Evolutionary conservation across 1,140 invertebrate species (phyloP), one percentile per base, ranked within the genome.

Genomic region (Drosophila dunni): DNA sequence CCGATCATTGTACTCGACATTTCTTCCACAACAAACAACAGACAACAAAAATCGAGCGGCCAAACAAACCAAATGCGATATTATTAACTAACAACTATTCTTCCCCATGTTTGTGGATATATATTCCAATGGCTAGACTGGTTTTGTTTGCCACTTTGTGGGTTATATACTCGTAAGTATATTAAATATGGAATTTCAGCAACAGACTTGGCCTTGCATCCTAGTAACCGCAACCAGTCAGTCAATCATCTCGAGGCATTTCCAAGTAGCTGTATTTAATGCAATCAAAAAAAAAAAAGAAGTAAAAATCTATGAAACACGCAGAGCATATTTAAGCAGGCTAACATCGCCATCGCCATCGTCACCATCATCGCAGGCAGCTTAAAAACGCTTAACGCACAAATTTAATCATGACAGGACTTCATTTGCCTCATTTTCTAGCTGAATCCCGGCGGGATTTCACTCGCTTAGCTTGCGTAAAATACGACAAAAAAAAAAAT

Each of bases 1-100:
- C 72, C 84, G 81, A 90, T 90, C 81, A 89, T 89, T 90, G 85
- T 75, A 73, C 68, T 81, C 68, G 84, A 89, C 84, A 57, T 64
- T 29, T 29, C 38, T 17, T 20, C 1, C n/a, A 13, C 6, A 11
- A n/a, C 58, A 36, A 63, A 36, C 51, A 42, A 50, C 75, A 51
- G 46, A 33, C 75, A 50, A 63, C 66, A 71, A 71, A 81, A 85
- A 68, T 0, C 17, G 17, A 20, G 1, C 17, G 17, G 34, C 33
- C 65, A 83, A 85, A 76, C 64, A 70, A 67, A 45, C 48, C 73
- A 83, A 79, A 79, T 73, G 65, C 50, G 61, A 68, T 45, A 54
- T 56, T 57, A 61, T 58, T 48, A 60, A 62, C 42, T 63, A 68
- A 46, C 58, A 45, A 70, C 58, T 63, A 56, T 29, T 53, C 53